Evolutionary conservation across 2,888 invertebrate genomes (phyloP).

Genomic region (Hirtodrosophila trivittata): DNA sequence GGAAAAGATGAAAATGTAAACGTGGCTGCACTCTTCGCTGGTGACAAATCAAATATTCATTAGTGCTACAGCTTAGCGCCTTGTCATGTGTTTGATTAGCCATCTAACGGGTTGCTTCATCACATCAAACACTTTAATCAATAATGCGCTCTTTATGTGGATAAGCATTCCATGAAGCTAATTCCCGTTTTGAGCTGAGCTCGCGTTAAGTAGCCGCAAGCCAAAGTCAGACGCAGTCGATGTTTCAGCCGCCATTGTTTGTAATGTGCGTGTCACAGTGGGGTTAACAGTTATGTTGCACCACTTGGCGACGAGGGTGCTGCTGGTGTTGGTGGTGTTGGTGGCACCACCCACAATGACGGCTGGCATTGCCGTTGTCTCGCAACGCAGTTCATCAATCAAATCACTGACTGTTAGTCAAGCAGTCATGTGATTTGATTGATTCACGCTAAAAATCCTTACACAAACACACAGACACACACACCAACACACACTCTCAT

Average conservation of each 20-base stretch:
- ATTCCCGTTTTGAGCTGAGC: conserved; percentile 42
- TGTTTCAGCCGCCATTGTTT: conserved; percentile 34
- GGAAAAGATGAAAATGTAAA: conserved; percentile 13
- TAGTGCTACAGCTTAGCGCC: conserved; percentile 24
- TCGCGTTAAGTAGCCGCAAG: conserved; percentile 40
- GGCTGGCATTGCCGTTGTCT: conserved; percentile 43
- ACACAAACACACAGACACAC: conserved; percentile 35
- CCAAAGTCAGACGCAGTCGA: conserved; percentile 19
- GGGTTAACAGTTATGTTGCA: conserved; percentile 27
- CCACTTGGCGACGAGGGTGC: background rate
- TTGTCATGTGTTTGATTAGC: conserved; percentile 54
- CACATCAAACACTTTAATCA: conserved; percentile 57
- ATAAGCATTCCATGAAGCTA: conserved; percentile 54
- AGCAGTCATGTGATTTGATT: conserved; percentile 79
- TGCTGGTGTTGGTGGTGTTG: background rate
- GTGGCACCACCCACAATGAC: conserved; percentile 2
- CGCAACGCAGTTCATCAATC: conserved; percentile 72
- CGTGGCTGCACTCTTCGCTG: background rate
- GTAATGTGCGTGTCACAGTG: conserved; percentile 65
- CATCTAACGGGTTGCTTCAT: conserved; percentile 38
- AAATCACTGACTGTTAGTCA: conserved; percentile 78
- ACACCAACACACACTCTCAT: conserved; percentile 23
- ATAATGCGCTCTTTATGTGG: conserved; percentile 56
- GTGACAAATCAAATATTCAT: conserved; percentile 58
- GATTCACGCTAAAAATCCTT: conserved; percentile 74